phyloP scores from a whole-genome alignment of 1,140 invertebrate genomes.

The Wiebesia pumilae region DNA sequence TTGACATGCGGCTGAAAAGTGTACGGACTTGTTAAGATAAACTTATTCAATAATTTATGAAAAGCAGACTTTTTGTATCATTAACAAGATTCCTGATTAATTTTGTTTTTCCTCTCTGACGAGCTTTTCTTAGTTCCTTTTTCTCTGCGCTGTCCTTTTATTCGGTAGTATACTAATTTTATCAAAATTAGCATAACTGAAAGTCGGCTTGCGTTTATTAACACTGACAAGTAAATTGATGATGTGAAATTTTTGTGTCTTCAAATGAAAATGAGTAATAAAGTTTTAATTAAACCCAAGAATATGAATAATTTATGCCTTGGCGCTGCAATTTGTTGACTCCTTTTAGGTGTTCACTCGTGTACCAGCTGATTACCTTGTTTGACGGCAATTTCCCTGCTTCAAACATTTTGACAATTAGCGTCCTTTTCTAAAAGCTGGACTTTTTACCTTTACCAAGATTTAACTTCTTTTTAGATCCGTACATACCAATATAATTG shows the following conservation, averaged over 20 bases:
- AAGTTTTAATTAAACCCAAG: constrained; percentile 15
- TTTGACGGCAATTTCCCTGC: not conserved
- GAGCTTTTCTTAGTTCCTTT: not conserved
- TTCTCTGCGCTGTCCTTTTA: not conserved
- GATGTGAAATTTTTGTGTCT: not conserved
- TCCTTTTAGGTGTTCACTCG: not conserved
- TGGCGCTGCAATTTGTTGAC: not conserved
- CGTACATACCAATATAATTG: not conserved
- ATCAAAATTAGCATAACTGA: not conserved
- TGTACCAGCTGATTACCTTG: constrained; percentile 27
- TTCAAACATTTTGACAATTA: not conserved
- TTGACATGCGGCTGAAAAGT: not conserved
- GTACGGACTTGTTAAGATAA: not conserved
- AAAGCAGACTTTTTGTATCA: not conserved
- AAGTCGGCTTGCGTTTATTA: not conserved
- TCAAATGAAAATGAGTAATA: constrained; percentile 22
- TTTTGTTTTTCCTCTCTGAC: not conserved
- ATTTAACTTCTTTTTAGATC: not conserved
- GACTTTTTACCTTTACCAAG: not conserved
- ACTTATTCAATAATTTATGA: not conserved
- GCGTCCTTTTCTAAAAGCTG: not conserved
- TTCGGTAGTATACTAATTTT: not conserved
- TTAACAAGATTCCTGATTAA: not conserved
- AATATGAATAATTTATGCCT: constrained; percentile 31
- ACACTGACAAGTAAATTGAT: constrained; percentile 8